Conservation (phyloP, 2,888 invertebrate genomes). For the Ophioninae sp. region DNA sequence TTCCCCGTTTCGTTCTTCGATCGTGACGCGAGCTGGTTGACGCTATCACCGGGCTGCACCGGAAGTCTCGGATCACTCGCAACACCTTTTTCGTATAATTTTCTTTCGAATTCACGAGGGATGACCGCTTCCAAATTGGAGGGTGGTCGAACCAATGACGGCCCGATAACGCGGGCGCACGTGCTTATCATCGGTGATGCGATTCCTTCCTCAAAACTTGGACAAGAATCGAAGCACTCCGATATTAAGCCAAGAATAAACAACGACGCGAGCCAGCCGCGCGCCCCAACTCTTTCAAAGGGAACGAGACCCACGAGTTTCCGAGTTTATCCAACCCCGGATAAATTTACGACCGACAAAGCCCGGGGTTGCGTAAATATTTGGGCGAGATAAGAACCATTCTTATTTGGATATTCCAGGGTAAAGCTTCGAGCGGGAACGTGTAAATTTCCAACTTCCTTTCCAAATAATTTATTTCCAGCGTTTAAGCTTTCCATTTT, state of each 20-base stretch:
- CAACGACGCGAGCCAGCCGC: slow-evolving; percentile 30
- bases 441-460: slow-evolving; percentile 41
- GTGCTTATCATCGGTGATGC: neutral
- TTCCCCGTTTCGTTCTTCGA: neutral
- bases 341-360: slow-evolving; percentile 50
- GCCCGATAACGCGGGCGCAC: too few species aligned
- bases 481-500: slow-evolving; percentile 20
- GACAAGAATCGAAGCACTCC: neutral
- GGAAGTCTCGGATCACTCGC: neutral
- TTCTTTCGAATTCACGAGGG: too few species aligned
- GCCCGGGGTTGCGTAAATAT: slow-evolving; percentile 63
- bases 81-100: too few species aligned
- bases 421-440: slow-evolving; percentile 25
- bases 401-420: slow-evolving; percentile 33
- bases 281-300: neutral
- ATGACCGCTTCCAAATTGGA: slow-evolving; percentile 19
- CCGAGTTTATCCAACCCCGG: slow-evolving; percentile 41
- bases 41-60: neutral
- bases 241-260: slow-evolving; percentile 41
- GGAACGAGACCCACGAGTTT: neutral
- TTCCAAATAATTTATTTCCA: slow-evolving; percentile 29
- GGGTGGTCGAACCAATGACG: neutral
- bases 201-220: neutral
- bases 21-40: neutral
- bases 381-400: slow-evolving; percentile 58